Conservation (phyloP, 1,140 invertebrate genomes). For the Drosophila pallidifrons region DNA sequence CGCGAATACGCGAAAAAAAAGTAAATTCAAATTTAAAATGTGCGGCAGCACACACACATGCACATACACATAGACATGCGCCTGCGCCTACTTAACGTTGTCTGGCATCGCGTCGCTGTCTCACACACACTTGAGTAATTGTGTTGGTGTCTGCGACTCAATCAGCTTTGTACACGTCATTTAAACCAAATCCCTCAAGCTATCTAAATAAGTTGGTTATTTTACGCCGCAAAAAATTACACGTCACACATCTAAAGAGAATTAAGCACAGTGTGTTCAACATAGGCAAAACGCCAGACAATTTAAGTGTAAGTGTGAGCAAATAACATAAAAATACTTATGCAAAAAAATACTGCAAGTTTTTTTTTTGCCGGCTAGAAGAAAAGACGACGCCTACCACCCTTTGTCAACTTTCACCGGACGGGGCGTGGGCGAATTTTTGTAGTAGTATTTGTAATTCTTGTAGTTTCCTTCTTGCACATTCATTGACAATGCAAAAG, state of each 20-base stretch:
- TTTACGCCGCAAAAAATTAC: constrained; percentile 31
- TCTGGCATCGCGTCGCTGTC: neutral
- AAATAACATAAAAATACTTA: constrained; percentile 5
- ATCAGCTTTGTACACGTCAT: constrained; percentile 77
- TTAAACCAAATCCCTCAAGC: constrained; percentile 51
- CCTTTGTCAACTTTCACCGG: constrained; percentile 56
- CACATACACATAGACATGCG: constrained; percentile 36
- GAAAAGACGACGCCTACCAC: neutral
- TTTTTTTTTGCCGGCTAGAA: constrained; percentile 33
- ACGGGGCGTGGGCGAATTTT: constrained; percentile 26
- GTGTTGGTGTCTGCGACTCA: constrained; percentile 44
- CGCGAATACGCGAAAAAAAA: constrained; percentile 10
- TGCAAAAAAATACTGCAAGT: constrained; percentile 45
- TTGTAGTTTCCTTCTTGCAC: neutral
- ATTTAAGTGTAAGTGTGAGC: constrained; percentile 9
- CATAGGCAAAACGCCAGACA: constrained; percentile 2
- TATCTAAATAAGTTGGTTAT: constrained; percentile 19
- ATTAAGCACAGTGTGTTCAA: neutral
- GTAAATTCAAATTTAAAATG: constrained; percentile 34
- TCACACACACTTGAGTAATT: constrained; percentile 8
- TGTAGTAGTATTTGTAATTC: constrained; percentile 1
- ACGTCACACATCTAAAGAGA: constrained; percentile 36
- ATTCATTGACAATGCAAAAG: constrained; percentile 36
- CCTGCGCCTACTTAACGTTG: constrained; percentile 52
- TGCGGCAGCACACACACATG: neutral